Base-by-base conservation (phyloP, 2,888 invertebrate genomes). In the Drosophila anomalata region DNA sequence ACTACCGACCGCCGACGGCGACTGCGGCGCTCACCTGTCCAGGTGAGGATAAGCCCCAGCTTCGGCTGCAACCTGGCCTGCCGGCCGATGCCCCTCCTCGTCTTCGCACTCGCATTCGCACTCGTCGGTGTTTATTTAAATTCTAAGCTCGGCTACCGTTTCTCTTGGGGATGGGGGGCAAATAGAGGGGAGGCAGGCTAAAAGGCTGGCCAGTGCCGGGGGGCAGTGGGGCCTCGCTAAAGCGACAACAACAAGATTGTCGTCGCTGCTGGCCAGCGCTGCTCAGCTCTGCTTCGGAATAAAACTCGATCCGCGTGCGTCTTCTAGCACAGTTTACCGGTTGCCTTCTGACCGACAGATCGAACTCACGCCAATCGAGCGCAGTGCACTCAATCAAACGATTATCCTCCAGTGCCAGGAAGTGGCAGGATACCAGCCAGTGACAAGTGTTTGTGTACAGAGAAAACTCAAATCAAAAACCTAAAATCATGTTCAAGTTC, bases 241-340 rank as follows among this genome's bases (percentile, higher is more conserved):
- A 60, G 69, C 66, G 69, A 61, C 73, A 55, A 68, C 42, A 47
- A 41, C 55, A 36, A 33, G 44, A 59, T 63, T 60, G 75, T 58
- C 75, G 71, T 53, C 73, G 78, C 76, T 56, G 72, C 61, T 59
- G 59, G 62, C 52, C 51, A 53, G 29, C 68, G 59, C 58, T 54
- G 73, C 62, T 29, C 44, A 20, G 42, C 42, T 42, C 36, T 36
- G 44, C 51, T 24, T 60, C 60, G 90, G 91, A 92, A 92, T 92
- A 92, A 92, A 92, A 92, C 91, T 91, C 92, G 91, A 90, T 90
- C 89, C 89, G 87, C 90, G 79, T 83, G 75, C 86, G 88, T 88
- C 85, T 91, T 90, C 88, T 89, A 91, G 91, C 91, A 92, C 92
- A 92, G 92, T 92, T 91, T 90, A 92, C 90, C 91, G 90, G 90